Evolutionary conservation across 2,113 vertebrate genomes (phyloP).

Genomic region (Stictonetta naevosa): DNA sequence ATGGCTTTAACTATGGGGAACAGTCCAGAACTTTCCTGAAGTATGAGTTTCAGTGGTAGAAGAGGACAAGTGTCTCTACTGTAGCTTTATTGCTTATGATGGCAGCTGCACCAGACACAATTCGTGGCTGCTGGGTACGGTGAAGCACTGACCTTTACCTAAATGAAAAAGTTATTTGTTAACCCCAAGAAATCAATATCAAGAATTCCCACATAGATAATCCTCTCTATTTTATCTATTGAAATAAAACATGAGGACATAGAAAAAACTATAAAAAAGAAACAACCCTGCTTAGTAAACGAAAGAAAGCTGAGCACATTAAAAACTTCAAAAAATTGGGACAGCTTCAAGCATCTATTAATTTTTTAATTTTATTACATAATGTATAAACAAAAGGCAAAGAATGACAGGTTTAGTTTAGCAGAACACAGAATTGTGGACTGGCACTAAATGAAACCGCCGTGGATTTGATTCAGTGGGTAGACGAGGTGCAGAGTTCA

Average conservation of each 20-base stretch:
- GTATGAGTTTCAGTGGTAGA: background rate
- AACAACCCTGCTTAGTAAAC: background rate
- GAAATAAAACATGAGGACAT: background rate
- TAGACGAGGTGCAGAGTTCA: background rate
- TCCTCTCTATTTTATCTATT: background rate
- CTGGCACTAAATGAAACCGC: background rate
- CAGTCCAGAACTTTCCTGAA: background rate
- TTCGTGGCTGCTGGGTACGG: background rate
- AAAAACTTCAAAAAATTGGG: background rate
- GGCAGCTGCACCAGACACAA: background rate
- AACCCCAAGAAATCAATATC: background rate
- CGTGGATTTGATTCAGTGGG: background rate
- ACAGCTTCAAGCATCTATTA: background rate
- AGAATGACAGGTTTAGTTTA: conserved; percentile 32
- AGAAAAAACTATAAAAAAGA: background rate
- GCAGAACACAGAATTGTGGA: background rate
- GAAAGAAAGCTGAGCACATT: background rate
- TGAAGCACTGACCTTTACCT: background rate
- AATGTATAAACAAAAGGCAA: conserved; percentile 28
- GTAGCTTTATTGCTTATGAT: background rate
- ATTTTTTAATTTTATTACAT: conserved; percentile 54
- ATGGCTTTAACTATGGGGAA: background rate
- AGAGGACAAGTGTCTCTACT: background rate
- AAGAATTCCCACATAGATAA: background rate
- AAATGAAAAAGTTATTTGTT: background rate